Conservation (phyloP, 1,140 invertebrate species). For the Augochlora pura region DNA sequence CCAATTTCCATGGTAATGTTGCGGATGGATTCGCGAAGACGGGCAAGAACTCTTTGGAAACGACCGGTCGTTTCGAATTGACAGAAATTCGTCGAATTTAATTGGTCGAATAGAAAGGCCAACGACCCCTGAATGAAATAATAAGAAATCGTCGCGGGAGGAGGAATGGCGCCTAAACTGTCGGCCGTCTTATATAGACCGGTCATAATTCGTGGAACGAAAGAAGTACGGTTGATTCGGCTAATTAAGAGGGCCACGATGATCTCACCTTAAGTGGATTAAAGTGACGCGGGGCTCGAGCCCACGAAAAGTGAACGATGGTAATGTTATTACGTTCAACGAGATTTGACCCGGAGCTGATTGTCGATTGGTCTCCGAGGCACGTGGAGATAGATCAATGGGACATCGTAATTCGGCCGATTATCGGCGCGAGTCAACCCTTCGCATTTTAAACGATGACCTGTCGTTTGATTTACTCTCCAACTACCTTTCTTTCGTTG, state of each 20-base stretch:
- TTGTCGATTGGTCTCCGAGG: too few species aligned
- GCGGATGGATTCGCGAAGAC: too few species aligned
- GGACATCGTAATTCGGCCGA: background rate
- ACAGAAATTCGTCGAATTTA: slow-evolving; percentile 18
- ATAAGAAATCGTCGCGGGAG: background rate
- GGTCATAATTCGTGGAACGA: slow-evolving; percentile 34
- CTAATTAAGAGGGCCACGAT: slow-evolving; percentile 39
- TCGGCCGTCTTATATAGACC: background rate
- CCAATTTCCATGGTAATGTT: background rate
- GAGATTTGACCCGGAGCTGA: slow-evolving; percentile 6
- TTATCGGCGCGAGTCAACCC: background rate
- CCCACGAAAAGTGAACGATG: slow-evolving; percentile 14
- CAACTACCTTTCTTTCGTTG: too few species aligned
- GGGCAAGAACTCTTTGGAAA: too few species aligned
- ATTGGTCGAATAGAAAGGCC: background rate
- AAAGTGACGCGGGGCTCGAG: slow-evolving; percentile 8
- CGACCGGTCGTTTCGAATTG: background rate
- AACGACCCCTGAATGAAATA: slow-evolving; percentile 28
- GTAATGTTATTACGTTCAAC: slow-evolving; percentile 6
- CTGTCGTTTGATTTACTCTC: background rate
- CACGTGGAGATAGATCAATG: background rate
- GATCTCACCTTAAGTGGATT: slow-evolving; percentile 42
- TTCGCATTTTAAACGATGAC: too few species aligned
- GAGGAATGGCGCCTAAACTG: slow-evolving; percentile 3
- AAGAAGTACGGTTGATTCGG: slow-evolving; percentile 30